These are phyloP conservation scores for Cyprinella venusta DNA, from an alignment of 2,797 vertebrate species.

Conservation along the genomic window DNA sequence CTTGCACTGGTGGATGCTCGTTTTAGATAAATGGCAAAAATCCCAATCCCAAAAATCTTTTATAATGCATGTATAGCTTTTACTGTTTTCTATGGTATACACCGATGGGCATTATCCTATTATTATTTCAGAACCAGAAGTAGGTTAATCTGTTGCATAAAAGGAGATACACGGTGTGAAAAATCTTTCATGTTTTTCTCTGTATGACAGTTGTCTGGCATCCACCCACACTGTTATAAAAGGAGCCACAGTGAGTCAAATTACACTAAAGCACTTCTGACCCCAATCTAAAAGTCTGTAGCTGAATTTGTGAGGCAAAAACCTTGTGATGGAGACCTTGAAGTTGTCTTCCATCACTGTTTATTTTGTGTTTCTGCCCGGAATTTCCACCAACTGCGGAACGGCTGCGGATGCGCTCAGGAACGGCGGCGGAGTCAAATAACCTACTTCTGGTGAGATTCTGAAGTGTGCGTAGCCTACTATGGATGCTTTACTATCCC, in stretches of 20 bases:
- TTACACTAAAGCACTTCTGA: conserved; percentile 20
- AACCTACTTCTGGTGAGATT: too few relatives aligned
- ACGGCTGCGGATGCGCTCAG: too few relatives aligned
- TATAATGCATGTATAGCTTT: neutral
- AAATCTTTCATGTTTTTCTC: neutral
- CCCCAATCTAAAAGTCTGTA: neutral
- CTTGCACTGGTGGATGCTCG: neutral
- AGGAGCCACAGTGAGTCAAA: neutral
- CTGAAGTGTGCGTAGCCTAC: too few relatives aligned
- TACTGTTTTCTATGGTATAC: neutral
- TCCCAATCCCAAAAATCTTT: neutral
- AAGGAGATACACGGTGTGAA: neutral
- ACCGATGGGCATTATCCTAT: too few relatives aligned
- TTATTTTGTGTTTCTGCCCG: neutral
- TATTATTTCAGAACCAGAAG: neutral
- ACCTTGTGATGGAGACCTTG: neutral
- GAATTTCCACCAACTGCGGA: too few relatives aligned
- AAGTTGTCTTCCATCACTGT: neutral
- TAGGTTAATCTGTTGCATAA: conserved; percentile 6
- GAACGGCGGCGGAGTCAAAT: too few relatives aligned
- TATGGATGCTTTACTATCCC: too few relatives aligned
- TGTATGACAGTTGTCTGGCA: conserved; percentile 18
- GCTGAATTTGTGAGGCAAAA: neutral
- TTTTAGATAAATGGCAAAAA: neutral
- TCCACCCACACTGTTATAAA: conserved; percentile 35